Base-by-base conservation (phyloP, 1,140 invertebrate genomes). In the Sarcophaga peregrina region DNA sequence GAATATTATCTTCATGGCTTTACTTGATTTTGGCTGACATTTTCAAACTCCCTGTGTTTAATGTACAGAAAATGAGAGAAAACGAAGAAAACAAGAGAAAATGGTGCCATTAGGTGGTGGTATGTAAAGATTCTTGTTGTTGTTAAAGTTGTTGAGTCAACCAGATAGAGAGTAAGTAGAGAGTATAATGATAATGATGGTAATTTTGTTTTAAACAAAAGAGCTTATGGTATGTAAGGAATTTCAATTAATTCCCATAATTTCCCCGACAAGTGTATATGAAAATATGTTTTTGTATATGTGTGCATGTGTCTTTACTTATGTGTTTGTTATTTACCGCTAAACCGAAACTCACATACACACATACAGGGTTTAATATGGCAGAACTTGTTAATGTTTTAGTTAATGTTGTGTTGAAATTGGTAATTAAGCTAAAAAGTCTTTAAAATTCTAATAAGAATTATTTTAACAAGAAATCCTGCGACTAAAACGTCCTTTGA, bases 221-320 rank as follows among this genome's bases (percentile, higher is more conserved):
- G 87, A 89, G 88, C 89, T 88, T 85, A 68, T 84, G 87, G 88
- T 84, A 89, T 87, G 83, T 84, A 85, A 87, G 88, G 88, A 89
- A 89, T 89, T 89, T 89, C 88, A 89, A 89, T 89, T 89, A 89
- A 89, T 89, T 89, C 88, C 87, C 88, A 89, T 89, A 89, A 89
- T 89, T 89, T 88, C 87, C 84, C 82, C 62, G 20, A 68, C 58
- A 68, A 68, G 62, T 68, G 62, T 20, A 68, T 13, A 52, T 52
- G 13, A 10, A n/a, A 58, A 13, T 58, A 58, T n/a, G 54, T 37
- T 37, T 37, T 37, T 37, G 25, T 37, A 37, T 37, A 37, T 37
- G 25, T 37, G 25, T 37, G 25, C 4, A 37, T 37, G 25, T 37
- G n/a, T n/a, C n/a, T n/a, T n/a, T 37, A 37, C 4, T 37, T 37